Evolutionary conservation across 2,113 vertebrate genomes (phyloP).

Genomic region (Geothlypis trichas): DNA sequence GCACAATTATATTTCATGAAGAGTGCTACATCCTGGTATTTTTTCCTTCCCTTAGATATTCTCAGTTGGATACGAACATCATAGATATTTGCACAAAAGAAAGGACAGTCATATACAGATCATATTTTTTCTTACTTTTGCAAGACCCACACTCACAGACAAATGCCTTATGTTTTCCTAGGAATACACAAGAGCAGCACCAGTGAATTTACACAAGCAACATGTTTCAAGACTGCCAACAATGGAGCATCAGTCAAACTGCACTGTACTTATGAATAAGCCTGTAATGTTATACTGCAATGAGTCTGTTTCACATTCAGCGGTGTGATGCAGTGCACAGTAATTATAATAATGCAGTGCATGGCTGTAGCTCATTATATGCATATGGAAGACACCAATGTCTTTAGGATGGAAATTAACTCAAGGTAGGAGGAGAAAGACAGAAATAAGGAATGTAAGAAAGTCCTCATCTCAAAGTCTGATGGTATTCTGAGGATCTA

Average conservation of each 20-base stretch:
- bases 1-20: background rate
- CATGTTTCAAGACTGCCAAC: conserved; percentile 34
- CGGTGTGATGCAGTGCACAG: background rate
- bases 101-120: conserved; percentile 5
- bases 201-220: conserved; percentile 56
- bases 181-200: conserved; percentile 31
- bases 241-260: conserved; percentile 37
- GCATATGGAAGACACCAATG: conserved; percentile 31
- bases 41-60: conserved; percentile 12
- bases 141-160: background rate
- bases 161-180: background rate
- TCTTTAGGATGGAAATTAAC: conserved; percentile 33
- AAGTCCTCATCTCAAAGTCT: conserved; percentile 71
- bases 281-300: conserved; percentile 35
- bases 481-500: conserved; percentile 38
- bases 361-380: conserved; percentile 15
- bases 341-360: conserved; percentile 13
- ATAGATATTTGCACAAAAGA: background rate
- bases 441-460: conserved; percentile 6
- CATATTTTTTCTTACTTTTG: background rate
- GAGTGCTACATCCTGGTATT: background rate
- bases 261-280: conserved; percentile 36
- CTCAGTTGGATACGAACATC: background rate
- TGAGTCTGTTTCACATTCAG: conserved; percentile 48
- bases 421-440: conserved; percentile 31